Base-by-base conservation (phyloP, 2,888 invertebrate genomes). In the Prenolepis imparis region DNA sequence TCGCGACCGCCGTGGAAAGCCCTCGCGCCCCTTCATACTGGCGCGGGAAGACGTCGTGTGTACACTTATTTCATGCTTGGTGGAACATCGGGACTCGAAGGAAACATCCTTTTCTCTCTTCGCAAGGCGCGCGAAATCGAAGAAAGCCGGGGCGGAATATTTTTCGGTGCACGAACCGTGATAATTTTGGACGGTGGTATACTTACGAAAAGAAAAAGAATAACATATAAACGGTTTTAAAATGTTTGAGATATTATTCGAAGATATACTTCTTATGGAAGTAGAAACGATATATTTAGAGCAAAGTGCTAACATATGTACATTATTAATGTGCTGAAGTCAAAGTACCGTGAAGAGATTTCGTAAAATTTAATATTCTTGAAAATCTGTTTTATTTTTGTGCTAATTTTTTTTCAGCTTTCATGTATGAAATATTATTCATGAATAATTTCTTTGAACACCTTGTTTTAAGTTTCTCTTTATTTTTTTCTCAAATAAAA, bases 11-110 rank as follows among this genome's bases (percentile, higher is more conserved):
- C 59, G 57, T 81, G 84, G 85, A 87, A 86, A 82, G 84, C 70
- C 48, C 72, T 80, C 83, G 70, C 84, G 78, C 74, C 67, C 67
- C 77, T 64, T 66, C 55, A 55, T 73, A 83, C 74, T 41, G n/a
- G 21, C 83, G 48, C 78, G 81, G 74, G 84, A 70, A 87, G 89
- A 90, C 91, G 91, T 82, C 82, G 84, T 90, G 92, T 91, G 92
- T 91, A 92, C 91, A 91, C 93, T 93, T 92, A 93, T 93, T 93
- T 93, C 93, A 93, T 92, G 93, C 93, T 90, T 87, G 89, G 91
- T 82, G 87, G 89, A 91, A 90, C 87, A 88, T 88, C 89, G 84
- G 57, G 85, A 84, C 89, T 84, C 88, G 88, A 87, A 89, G 89
- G 88, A 83, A 84, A 89, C 83, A 84, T 83, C 85, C 83, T 88